Evolutionary conservation across 1,140 invertebrate species (phyloP).

Genomic region (Apis mellifera): DNA sequence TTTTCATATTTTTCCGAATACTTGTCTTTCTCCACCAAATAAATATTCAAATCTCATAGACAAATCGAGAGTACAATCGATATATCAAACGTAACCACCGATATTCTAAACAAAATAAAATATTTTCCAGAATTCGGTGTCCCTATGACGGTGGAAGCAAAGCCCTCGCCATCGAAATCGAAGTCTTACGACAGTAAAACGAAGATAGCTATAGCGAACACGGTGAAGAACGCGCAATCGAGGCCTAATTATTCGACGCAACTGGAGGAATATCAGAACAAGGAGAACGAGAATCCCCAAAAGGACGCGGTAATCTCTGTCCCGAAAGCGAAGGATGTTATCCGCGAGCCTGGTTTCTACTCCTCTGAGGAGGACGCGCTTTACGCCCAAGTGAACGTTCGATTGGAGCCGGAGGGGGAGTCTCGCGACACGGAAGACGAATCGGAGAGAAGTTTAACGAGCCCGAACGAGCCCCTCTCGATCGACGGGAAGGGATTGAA

Average conservation of each 20-base stretch:
- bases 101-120: background rate
- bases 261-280: constrained; percentile 85
- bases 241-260: constrained; percentile 73
- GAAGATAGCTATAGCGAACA: constrained; percentile 74
- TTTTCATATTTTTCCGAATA: background rate
- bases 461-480: constrained; percentile 25
- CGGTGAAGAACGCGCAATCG: constrained; percentile 64
- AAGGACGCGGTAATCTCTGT: constrained; percentile 69
- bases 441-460: constrained; percentile 64
- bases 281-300: constrained; percentile 86
- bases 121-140: constrained; percentile 79
- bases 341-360: constrained; percentile 52
- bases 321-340: constrained; percentile 34
- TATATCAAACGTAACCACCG: no score
- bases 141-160: constrained; percentile 67
- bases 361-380: constrained; percentile 74
- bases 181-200: constrained; percentile 67
- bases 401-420: constrained; percentile 77
- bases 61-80: no score
- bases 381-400: constrained; percentile 77
- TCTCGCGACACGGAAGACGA: constrained; percentile 78
- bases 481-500: constrained; percentile 45
- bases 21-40: background rate
- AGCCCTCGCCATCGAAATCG: constrained; percentile 68
- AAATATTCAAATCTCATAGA: background rate